Evolutionary conservation across 2,113 vertebrate genomes (phyloP), one percentile per base, ranked within the genome.

Genomic region (Hippopotamus amphibius): DNA sequence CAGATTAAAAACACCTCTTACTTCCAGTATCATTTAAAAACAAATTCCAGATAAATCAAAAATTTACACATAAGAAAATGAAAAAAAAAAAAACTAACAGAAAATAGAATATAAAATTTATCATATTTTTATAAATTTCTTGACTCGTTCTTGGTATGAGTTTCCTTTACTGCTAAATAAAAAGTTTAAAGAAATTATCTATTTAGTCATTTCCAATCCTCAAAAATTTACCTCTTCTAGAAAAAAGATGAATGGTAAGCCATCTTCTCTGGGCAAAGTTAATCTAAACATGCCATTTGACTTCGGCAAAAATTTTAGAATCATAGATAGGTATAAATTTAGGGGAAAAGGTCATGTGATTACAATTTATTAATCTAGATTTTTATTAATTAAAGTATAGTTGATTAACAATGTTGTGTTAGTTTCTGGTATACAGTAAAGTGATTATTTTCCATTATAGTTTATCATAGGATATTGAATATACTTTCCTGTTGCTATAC

Each of bases 21-120:
- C 7, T 69, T 88, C 48, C 30, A 96, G 30, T 61, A 30, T 59
- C 13, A 95, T 30, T 81, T 53, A 76, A 93, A 90, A 80, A 68
- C 15, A 93, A 93, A 86, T 83, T 61, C 13, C n/a, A 95, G 15
- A 53, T 65, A n/a, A 93, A 93, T 5, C 28, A 96, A 95, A 95
- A 48, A 93, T 74, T 82, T 55, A 86, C 13, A 30, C 21, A 37
- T 26, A 82, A 74, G 53, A 50, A 97, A 81, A 95, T 43, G 2
- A 43, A 28, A 80, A 69, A 76, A 37, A 37, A 50, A 72, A 76
- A 46, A 72, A 80, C 33, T 83, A 93, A 61, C 8, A 76, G 33
- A 66, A 95, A 91, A 88, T 1, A 76, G 19, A 66, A 83, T n/a
- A 83, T 22, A 71, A 14, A 88, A 84, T 63, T 96, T 48, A 90